Percentiles rank a stretch among this genome's conserved stretches.
phyloP scores from a whole-genome alignment of 2,888 invertebrate species.

The Cheilosia impressa region DNA sequence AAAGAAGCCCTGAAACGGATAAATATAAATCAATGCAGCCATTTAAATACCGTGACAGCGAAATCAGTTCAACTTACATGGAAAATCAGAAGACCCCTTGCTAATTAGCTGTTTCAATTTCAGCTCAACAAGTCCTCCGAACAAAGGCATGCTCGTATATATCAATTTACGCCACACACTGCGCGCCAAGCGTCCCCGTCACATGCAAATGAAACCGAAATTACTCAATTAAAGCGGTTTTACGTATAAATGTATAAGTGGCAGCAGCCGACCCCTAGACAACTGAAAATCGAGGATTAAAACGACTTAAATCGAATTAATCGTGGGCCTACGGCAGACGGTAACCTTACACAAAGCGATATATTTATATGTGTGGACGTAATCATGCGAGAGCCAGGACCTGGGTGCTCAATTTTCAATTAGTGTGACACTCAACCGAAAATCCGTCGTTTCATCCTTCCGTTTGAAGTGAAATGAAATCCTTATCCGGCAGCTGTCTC shows the following conservation, averaged over 20 bases:
- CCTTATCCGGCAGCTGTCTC: conserved; percentile 63
- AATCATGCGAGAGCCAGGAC: background rate
- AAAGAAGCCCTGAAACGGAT: background rate
- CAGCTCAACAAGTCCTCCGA: conserved; percentile 30
- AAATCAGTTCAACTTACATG: conserved; percentile 38
- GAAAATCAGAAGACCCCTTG: conserved; percentile 23
- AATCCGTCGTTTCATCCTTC: conserved; percentile 56
- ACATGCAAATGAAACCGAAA: conserved; percentile 34
- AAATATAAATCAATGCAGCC: background rate
- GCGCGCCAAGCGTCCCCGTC: too few species aligned
- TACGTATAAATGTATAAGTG: conserved; percentile 23
- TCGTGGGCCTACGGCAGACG: conserved; percentile 14
- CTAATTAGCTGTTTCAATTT: conserved; percentile 45
- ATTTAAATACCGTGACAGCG: conserved; percentile 11
- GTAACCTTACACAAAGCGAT: conserved; percentile 6
- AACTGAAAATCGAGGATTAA: conserved; percentile 56
- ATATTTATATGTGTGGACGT: background rate
- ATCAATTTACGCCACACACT: conserved; percentile 41
- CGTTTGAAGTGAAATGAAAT: conserved; percentile 61
- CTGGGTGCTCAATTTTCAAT: conserved; percentile 56
- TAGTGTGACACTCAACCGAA: conserved; percentile 63
- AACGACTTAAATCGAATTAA: conserved; percentile 61
- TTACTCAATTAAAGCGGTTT: conserved; percentile 61
- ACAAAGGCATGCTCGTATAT: conserved; percentile 13
- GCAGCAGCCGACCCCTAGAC: conserved; percentile 19